These are phyloP conservation scores for Porphyrio hochstetteri DNA, from an alignment of 2,113 vertebrate genomes.

Conservation along the genomic window DNA sequence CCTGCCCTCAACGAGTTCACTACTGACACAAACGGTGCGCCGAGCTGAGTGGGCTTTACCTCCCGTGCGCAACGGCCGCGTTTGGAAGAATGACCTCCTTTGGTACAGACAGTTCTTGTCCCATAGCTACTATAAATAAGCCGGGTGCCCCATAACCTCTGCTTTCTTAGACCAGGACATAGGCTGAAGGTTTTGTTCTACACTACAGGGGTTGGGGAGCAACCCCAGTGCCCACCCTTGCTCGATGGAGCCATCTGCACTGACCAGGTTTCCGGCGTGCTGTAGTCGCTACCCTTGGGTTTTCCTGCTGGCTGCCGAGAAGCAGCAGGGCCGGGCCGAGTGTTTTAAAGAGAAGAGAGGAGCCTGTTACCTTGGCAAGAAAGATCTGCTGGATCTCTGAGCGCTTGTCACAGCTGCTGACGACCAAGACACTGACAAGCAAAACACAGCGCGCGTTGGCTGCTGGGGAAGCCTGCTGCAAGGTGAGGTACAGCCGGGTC, in stretches of 20 bases:
- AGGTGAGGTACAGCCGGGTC: rapidly evolving
- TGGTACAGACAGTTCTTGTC: conserved; percentile 45
- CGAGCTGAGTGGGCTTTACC: neutral
- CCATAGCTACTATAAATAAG: neutral
- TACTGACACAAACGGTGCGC: neutral
- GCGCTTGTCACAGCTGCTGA: neutral
- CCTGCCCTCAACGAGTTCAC: conserved; percentile 39
- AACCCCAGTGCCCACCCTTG: neutral
- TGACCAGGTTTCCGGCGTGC: neutral
- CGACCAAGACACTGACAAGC: neutral
- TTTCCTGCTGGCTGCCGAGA: neutral
- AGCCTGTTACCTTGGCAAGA: neutral
- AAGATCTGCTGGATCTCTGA: neutral
- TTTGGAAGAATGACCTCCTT: conserved; percentile 40
- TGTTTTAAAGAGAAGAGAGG: neutral
- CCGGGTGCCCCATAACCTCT: neutral
- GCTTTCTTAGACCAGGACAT: neutral
- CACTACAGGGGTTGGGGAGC: neutral
- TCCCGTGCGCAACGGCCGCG: neutral
- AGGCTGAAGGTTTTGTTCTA: neutral
- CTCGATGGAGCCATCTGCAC: neutral
- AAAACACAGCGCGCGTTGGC: rapidly evolving
- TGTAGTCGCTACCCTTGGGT: rapidly evolving
- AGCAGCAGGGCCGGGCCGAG: neutral
- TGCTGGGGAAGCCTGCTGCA: neutral